Conservation (phyloP, 2,888 invertebrate species). For the Drosophila multiciliata region DNA sequence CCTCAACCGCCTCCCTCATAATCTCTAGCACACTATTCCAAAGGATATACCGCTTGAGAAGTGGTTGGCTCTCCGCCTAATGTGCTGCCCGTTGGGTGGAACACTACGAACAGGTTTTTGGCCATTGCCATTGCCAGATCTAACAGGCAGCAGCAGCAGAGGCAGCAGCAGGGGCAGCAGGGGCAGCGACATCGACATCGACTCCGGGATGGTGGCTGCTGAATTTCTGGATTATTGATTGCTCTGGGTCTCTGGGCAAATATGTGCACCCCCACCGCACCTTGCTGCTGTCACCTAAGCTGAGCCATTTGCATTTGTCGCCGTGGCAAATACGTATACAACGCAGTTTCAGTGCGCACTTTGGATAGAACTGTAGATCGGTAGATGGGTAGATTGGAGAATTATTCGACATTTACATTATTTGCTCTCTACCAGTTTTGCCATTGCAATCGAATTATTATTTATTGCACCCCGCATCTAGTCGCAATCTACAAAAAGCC, state of each 20-base stretch:
- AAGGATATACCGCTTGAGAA: slow-evolving; percentile 50
- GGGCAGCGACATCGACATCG: slow-evolving; percentile 1
- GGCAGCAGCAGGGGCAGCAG: neutral
- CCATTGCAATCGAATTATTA: slow-evolving; percentile 66
- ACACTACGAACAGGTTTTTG: slow-evolving; percentile 49
- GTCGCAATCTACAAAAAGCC: slow-evolving; percentile 27
- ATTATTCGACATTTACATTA: slow-evolving; percentile 39
- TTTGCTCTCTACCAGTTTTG: slow-evolving; percentile 68
- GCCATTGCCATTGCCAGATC: slow-evolving; percentile 44
- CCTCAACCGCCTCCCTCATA: neutral
- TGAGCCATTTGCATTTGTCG: slow-evolving; percentile 67
- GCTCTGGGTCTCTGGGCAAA: slow-evolving; percentile 78
- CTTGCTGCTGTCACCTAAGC: slow-evolving; percentile 1
- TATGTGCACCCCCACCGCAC: slow-evolving; percentile 32
- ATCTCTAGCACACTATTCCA: slow-evolving; percentile 6
- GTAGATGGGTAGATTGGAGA: neutral
- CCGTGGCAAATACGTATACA: slow-evolving; percentile 52
- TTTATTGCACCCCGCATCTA: slow-evolving; percentile 62
- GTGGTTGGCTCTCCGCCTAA: slow-evolving; percentile 51
- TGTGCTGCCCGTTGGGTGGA: slow-evolving; percentile 72
- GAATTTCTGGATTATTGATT: slow-evolving; percentile 71
- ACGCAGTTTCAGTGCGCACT: neutral
- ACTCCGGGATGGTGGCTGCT: slow-evolving; percentile 27
- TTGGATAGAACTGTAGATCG: neutral
- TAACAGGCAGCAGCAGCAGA: slow-evolving; percentile 36